Evolutionary conservation across 1,140 invertebrate genomes (phyloP).

Genomic region (Drosophila baimaii): DNA sequence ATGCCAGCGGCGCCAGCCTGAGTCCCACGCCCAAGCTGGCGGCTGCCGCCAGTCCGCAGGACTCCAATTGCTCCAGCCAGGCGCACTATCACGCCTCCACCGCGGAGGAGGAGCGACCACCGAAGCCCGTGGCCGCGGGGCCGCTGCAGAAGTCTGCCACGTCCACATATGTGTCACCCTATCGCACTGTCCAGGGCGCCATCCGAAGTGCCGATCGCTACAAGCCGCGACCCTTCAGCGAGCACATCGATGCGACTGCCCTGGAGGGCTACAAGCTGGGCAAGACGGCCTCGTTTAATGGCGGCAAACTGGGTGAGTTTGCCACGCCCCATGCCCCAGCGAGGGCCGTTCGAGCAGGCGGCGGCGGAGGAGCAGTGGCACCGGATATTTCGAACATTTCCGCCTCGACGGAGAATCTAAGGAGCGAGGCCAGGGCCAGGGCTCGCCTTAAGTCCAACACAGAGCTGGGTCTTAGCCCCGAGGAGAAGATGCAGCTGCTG

Average conservation of each 20-base stretch:
- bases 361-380: not conserved
- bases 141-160: slow-evolving; percentile 72
- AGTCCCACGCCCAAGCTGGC: slow-evolving; percentile 77
- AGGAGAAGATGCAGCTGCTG: slow-evolving; percentile 87
- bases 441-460: slow-evolving; percentile 89
- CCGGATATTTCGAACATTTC: slow-evolving; percentile 53
- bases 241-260: slow-evolving; percentile 60
- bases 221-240: slow-evolving; percentile 77
- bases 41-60: slow-evolving; percentile 63
- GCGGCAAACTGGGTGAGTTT: slow-evolving; percentile 57
- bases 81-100: slow-evolving; percentile 80
- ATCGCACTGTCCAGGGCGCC: slow-evolving; percentile 56
- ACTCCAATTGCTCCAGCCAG: slow-evolving; percentile 75
- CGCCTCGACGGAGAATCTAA: slow-evolving; percentile 86
- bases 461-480: slow-evolving; percentile 89
- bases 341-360: slow-evolving; percentile 40
- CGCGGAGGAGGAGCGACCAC: slow-evolving; percentile 28
- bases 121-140: slow-evolving; percentile 39
- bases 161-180: slow-evolving; percentile 71
- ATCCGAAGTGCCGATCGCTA: slow-evolving; percentile 54
- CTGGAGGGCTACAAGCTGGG: slow-evolving; percentile 72
- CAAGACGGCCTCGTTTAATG: slow-evolving; percentile 74
- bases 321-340: slow-evolving; percentile 55
- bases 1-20: slow-evolving; percentile 71
- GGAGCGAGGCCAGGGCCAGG: slow-evolving; percentile 88